These are phyloP conservation scores for Pterobdella sp. DNA, from an alignment of 2,888 invertebrate species.

Conservation along the genomic window DNA sequence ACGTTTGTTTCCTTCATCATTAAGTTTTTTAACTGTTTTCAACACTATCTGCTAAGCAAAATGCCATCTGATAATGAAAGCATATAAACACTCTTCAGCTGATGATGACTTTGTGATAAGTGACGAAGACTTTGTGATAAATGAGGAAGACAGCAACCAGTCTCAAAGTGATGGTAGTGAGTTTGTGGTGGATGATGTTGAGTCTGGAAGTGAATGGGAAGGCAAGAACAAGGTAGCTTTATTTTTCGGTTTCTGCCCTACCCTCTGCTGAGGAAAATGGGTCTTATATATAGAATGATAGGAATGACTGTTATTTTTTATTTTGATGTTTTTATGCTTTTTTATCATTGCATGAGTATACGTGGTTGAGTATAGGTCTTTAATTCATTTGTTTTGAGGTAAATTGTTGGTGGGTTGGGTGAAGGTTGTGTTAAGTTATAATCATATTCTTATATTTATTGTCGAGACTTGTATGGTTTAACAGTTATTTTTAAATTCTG, in stretches of 20 bases:
- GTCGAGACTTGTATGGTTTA: not conserved
- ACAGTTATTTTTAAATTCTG: slow-evolving; percentile 3
- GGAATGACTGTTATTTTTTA: too few relatives aligned
- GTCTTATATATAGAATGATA: too few relatives aligned
- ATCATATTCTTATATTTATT: not conserved
- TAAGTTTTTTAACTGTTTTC: not conserved
- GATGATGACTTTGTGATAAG: slow-evolving; percentile 37
- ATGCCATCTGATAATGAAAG: not conserved
- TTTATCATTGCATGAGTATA: too few relatives aligned
- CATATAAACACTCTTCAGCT: slow-evolving; percentile 11
- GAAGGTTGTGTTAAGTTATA: too few relatives aligned
- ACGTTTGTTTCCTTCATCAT: not conserved
- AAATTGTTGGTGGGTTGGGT: too few relatives aligned
- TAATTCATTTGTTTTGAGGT: too few relatives aligned
- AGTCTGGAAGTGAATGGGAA: slow-evolving; percentile 49
- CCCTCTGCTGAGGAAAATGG: too few relatives aligned
- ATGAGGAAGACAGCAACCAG: slow-evolving; percentile 29
- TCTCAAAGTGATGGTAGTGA: slow-evolving; percentile 43
- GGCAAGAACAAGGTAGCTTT: slow-evolving; percentile 24
- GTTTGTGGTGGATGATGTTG: slow-evolving; percentile 43
- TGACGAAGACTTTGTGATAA: slow-evolving; percentile 34
- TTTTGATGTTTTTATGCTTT: too few relatives aligned
- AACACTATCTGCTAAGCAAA: not conserved
- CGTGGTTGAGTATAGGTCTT: too few relatives aligned
- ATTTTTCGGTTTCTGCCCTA: too few relatives aligned